Base-by-base conservation (phyloP, 2,888 invertebrate species). In the Eumacrocentrus americanus region DNA sequence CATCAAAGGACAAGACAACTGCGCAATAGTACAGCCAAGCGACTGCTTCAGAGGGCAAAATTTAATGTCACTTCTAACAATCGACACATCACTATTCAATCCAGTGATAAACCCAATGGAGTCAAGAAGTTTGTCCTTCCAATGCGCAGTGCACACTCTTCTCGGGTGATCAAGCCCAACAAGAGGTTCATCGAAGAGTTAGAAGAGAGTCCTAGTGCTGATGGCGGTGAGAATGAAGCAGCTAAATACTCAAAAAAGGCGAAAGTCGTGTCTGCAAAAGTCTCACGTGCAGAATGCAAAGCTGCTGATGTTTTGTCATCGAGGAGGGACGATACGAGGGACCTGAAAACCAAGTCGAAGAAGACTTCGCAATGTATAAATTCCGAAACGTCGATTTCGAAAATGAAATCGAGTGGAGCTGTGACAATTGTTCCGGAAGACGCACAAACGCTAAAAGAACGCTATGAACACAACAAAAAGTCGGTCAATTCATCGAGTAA, bases 81-180 rank as follows among this genome's bases (percentile, higher is more conserved):
- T 29, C 71, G 73, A 18, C 71, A 68, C 16, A 56, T 68, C 23
- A 59, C 70, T 11, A 65, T 72, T 14, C 74, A 75, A 54, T 68
- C 73, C n/a, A 70, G 69, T 5, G 79, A 79, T 44, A 74, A 74
- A 57, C 78, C 80, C 61, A 74, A 63, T 34, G 57, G 81, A 47
- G 82, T 82, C 29, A 83, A 86, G 52, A 89, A 88, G 78, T 92
- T 92, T 83, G 87, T 91, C 29, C 81, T 94, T 63, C 94, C 94
- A 14, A 86, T 89, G 47, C 86, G 91, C 71, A 94, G 93, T 83
- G 90, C 87, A 12, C 90, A 93, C 78, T 94, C 94, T 40, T 92
- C 92, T 3, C 85, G 94, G 67, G 91, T 92, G 42, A 94, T 94
- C 55, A 94, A 92, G 78, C 94, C 94, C 38, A 94, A 92, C 75